These are phyloP conservation scores for Pseudopipra pipra DNA, from an alignment of 2,113 vertebrate genomes.

Conservation along the genomic window DNA sequence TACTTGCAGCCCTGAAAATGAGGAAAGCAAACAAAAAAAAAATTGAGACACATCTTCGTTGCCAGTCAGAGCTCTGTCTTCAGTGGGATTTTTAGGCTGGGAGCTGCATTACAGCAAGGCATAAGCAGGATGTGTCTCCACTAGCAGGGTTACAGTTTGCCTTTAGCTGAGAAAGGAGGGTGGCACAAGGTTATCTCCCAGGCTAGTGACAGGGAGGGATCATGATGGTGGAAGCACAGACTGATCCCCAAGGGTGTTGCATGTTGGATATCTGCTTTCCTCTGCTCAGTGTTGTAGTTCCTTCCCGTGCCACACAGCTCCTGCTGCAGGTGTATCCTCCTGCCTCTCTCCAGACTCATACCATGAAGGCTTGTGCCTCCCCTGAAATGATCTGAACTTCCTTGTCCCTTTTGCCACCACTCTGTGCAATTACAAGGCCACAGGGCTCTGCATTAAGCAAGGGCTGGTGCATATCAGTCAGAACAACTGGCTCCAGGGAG, in stretches of 20 bases:
- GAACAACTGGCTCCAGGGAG: not conserved
- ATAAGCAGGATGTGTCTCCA: not conserved
- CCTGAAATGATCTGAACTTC: not conserved
- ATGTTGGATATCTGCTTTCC: not conserved
- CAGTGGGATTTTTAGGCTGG: not conserved
- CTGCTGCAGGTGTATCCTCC: accelerated
- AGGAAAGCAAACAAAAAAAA: not conserved
- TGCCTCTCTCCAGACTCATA: not conserved
- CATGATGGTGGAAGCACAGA: not conserved
- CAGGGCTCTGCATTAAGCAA: not conserved
- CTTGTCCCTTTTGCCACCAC: not conserved
- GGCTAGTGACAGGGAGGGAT: not conserved
- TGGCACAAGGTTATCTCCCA: not conserved
- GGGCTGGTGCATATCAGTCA: not conserved
- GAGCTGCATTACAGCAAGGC: not conserved
- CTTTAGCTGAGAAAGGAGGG: not conserved
- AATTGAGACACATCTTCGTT: not conserved
- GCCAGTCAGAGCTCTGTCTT: not conserved
- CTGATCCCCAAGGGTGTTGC: not conserved
- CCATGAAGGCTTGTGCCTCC: not conserved
- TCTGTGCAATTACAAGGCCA: not conserved
- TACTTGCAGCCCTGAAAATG: not conserved
- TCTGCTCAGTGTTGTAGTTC: accelerated
- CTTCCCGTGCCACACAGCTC: not conserved
- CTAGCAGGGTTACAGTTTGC: not conserved